Percentiles rank a stretch among this genome's conserved stretches.
Conservation (phyloP, 2,888 invertebrate species). For the Oscheius sp. region DNA sequence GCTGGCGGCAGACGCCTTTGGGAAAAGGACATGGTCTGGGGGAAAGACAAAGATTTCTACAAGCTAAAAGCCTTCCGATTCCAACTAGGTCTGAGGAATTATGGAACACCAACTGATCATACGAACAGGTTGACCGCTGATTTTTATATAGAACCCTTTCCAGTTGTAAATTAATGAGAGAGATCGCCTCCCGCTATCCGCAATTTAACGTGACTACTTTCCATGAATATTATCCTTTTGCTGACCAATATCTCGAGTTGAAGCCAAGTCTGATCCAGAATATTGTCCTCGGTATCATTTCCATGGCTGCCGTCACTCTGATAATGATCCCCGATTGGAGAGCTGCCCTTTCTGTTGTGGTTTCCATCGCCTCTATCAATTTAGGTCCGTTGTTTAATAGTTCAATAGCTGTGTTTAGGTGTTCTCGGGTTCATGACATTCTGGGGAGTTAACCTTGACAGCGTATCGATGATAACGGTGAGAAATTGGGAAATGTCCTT, state of each 20-base stretch:
- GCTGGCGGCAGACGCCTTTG: conserved; percentile 70
- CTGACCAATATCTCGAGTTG: conserved; percentile 78
- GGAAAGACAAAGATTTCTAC: conserved; percentile 40
- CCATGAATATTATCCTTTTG: conserved; percentile 94
- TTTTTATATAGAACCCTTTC: background rate
- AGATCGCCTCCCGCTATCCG: conserved; percentile 55
- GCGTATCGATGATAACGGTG: conserved; percentile 89
- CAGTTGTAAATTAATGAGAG: conserved; percentile 73
- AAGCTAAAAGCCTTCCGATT: conserved; percentile 68
- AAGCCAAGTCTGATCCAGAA: conserved; percentile 76
- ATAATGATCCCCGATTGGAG: conserved; percentile 91
- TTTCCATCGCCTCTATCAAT: conserved; percentile 82
- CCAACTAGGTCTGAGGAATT: conserved; percentile 70
- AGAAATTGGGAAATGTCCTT: background rate
- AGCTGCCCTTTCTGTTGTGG: conserved; percentile 91
- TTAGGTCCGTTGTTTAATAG: conserved; percentile 46
- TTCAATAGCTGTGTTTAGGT: conserved; percentile 40
- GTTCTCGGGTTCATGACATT: conserved; percentile 72
- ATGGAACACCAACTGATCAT: conserved; percentile 71
- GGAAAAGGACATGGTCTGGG: conserved; percentile 72
- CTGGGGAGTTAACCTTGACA: conserved; percentile 80
- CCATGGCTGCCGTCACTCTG: conserved; percentile 93
- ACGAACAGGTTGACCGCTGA: conserved; percentile 49
- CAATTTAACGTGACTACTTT: conserved; percentile 87
- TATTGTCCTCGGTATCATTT: conserved; percentile 87